Evolutionary conservation across 2,113 vertebrate genomes (phyloP).

Genomic region (Vulpes ferrilata): DNA sequence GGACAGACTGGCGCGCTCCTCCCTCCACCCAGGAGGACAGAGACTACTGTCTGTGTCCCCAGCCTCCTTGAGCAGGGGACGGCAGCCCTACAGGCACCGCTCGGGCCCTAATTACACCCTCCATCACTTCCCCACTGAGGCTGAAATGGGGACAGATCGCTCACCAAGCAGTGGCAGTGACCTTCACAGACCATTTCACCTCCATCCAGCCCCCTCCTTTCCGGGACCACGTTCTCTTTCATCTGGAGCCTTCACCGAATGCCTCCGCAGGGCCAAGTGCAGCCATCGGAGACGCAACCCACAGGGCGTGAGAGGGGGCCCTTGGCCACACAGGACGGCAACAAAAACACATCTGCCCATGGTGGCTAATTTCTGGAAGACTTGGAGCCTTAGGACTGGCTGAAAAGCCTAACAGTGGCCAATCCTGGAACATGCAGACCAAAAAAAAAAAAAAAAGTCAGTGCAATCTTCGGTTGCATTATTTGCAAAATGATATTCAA

Average conservation of each 20-base stretch:
- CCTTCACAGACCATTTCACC: constrained; percentile 78
- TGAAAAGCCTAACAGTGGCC: not conserved
- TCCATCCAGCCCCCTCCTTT: constrained; percentile 67
- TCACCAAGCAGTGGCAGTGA: constrained; percentile 64
- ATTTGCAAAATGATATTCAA: not conserved
- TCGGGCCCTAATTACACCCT: constrained; percentile 81
- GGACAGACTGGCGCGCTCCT: fast-evolving
- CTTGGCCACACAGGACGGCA: fast-evolving
- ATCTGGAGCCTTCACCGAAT: fast-evolving
- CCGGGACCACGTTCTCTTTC: constrained; percentile 50
- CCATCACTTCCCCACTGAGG: constrained; percentile 83
- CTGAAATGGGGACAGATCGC: constrained; percentile 80
- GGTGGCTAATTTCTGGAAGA: not conserved
- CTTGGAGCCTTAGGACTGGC: not conserved
- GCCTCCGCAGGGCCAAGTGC: not conserved
- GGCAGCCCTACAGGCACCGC: not conserved
- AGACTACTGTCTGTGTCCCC: not conserved
- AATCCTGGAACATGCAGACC: not conserved
- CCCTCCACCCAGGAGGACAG: not conserved
- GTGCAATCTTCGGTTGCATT: not conserved
- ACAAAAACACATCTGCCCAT: not conserved
- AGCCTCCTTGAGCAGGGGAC: constrained; percentile 47
- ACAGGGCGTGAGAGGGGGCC: fast-evolving
- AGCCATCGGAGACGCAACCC: not conserved
- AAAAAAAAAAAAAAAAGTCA: not conserved